These are phyloP conservation scores for Idaea straminata DNA, from an alignment of 2,888 invertebrate species.

Conservation along the genomic window DNA sequence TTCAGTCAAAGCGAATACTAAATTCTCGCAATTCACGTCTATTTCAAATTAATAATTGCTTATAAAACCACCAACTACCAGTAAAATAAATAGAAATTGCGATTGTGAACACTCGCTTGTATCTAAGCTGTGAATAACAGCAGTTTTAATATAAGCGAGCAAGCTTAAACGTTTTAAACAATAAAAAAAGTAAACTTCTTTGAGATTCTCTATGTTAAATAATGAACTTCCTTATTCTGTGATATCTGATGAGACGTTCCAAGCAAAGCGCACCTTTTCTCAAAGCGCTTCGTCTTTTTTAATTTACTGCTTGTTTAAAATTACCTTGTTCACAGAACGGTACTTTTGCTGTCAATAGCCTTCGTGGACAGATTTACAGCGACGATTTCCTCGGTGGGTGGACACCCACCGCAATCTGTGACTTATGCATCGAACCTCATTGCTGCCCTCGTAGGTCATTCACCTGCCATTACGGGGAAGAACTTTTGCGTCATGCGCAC, in stretches of 20 bases:
- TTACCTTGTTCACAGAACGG: neutral
- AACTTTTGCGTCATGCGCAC: neutral
- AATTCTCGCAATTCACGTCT: neutral
- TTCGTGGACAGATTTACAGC: neutral
- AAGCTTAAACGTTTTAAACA: neutral
- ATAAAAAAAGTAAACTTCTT: neutral
- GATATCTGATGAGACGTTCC: neutral
- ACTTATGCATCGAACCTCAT: neutral
- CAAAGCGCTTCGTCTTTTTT: neutral
- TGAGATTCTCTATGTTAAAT: neutral
- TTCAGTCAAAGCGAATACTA: neutral
- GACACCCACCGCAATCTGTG: neutral
- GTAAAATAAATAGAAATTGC: no score
- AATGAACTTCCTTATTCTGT: neutral
- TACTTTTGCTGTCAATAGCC: neutral
- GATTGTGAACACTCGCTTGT: neutral
- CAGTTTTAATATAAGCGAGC: neutral
- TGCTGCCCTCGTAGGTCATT: neutral
- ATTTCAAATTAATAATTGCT: neutral
- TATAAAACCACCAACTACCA: neutral
- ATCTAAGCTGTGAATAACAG: neutral
- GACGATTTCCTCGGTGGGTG: neutral
- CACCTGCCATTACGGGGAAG: neutral
- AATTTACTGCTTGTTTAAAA: neutral
- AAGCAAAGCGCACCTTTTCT: no score